A percentile compares a stretch with the other conserved stretches of the same genome.
Evolutionary conservation across 35 echinoderm and acorn worm species (phyloP).

Genomic region (Anneissia japonica): DNA sequence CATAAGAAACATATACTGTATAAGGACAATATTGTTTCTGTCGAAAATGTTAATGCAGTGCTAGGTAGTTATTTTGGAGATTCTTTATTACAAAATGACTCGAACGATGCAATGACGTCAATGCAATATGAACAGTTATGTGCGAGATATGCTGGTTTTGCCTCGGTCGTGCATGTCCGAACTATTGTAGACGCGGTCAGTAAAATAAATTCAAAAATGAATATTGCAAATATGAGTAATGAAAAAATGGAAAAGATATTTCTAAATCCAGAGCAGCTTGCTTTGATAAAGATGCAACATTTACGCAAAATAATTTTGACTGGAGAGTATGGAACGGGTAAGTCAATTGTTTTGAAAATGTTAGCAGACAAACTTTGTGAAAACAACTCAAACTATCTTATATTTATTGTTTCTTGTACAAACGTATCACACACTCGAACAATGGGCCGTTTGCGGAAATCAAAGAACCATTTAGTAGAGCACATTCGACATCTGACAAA

Average conservation of each 20-base stretch:
- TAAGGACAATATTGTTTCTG: not conserved
- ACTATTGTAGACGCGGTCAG: constrained; percentile 32
- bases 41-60: not conserved
- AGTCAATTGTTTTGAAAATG: constrained; percentile 33
- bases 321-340: constrained; percentile 36
- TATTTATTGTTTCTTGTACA: constrained; percentile 38
- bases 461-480: constrained; percentile 27
- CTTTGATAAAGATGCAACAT: not conserved
- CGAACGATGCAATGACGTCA: not conserved
- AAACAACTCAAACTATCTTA: not conserved
- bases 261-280: constrained; percentile 43
- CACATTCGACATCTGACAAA: not conserved
- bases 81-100: not conserved
- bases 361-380: constrained; percentile 26
- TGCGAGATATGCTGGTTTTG: constrained; percentile 44
- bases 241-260: constrained; percentile 39
- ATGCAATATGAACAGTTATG: constrained; percentile 42
- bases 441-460: constrained; percentile 31
- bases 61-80: not conserved
- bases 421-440: constrained; percentile 36
- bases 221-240: not conserved
- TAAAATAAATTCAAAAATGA: constrained; percentile 36
- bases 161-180: constrained; percentile 37
- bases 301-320: constrained; percentile 3
- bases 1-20: constrained; percentile 1